These are phyloP conservation scores for Ranitomeya variabilis DNA, from an alignment of 2,113 vertebrate species.

Conservation along the genomic window DNA sequence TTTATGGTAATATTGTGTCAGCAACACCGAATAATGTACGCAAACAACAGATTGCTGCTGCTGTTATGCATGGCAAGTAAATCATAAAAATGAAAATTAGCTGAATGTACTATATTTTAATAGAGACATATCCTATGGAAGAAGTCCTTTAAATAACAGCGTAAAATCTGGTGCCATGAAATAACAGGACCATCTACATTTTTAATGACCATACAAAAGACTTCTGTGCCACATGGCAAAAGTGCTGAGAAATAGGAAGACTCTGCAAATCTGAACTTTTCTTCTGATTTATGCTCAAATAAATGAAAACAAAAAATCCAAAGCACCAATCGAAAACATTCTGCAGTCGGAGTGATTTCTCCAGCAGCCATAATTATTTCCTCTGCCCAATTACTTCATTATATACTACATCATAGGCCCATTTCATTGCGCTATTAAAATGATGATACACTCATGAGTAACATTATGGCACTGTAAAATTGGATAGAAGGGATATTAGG, in stretches of 20 bases:
- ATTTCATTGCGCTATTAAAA: conserved; percentile 48
- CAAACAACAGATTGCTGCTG: conserved; percentile 26
- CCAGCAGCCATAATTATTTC: conserved; percentile 24
- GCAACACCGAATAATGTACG: conserved; percentile 16
- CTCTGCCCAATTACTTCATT: conserved; percentile 50
- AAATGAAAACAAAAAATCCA: conserved; percentile 1
- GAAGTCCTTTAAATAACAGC: conserved; percentile 3
- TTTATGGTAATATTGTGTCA: conserved; percentile 26
- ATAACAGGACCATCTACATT: conserved; percentile 2
- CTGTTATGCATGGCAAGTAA: conserved; percentile 30
- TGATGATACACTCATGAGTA: conserved; percentile 33
- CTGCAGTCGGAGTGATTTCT: conserved; percentile 36
- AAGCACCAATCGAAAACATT: conserved; percentile 23
- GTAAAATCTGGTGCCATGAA: not conserved
- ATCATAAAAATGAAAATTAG: conserved; percentile 19
- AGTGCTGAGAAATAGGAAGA: not conserved
- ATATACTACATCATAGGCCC: conserved; percentile 14
- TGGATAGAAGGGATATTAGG: conserved; percentile 19
- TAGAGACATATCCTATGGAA: not conserved
- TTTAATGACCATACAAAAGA: not conserved
- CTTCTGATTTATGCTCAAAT: conserved; percentile 26
- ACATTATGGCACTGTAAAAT: conserved; percentile 43
- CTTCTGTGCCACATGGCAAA: not conserved
- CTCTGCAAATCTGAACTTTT: conserved; percentile 15
- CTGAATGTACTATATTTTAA: not conserved